Evolutionary conservation across 2,113 vertebrate genomes (phyloP).

Genomic region (Heloderma charlesbogerti): DNA sequence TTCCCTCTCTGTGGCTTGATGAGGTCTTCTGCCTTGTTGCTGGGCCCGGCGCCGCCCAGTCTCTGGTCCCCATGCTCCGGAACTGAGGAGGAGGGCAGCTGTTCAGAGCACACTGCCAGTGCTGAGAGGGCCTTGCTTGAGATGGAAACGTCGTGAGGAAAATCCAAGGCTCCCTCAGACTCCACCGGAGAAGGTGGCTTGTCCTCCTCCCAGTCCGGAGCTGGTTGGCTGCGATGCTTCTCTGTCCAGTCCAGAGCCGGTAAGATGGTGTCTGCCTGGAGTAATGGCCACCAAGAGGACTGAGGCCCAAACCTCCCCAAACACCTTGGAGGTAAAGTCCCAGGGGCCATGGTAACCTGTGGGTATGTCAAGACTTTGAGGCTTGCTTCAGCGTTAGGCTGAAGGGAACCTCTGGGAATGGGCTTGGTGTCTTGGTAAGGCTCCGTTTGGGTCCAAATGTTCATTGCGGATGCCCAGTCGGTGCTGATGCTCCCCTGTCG

Average conservation of each 20-base stretch:
- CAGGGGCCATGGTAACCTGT: constrained; percentile 48
- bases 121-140: constrained; percentile 46
- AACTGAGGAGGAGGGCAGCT: constrained; percentile 8
- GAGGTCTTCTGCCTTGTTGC: constrained; percentile 22
- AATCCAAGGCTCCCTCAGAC: constrained; percentile 48
- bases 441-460: not conserved
- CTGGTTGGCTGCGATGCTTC: not conserved
- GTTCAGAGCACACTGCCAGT: too few species aligned
- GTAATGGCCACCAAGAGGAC: constrained; percentile 70
- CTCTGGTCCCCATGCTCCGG: not conserved
- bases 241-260: not conserved
- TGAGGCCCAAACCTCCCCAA: constrained; percentile 66
- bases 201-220: not conserved
- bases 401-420: not conserved
- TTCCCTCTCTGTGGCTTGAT: not conserved
- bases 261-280: constrained; percentile 40
- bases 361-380: not conserved
- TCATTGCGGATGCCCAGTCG: rapidly evolving
- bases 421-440: not conserved
- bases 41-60: constrained; percentile 11
- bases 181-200: not conserved
- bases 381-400: not conserved
- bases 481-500: too few species aligned
- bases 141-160: constrained; percentile 41
- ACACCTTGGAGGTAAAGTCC: constrained; percentile 58